Base-by-base conservation (phyloP, 2,113 vertebrate genomes). In the Riparia riparia region DNA sequence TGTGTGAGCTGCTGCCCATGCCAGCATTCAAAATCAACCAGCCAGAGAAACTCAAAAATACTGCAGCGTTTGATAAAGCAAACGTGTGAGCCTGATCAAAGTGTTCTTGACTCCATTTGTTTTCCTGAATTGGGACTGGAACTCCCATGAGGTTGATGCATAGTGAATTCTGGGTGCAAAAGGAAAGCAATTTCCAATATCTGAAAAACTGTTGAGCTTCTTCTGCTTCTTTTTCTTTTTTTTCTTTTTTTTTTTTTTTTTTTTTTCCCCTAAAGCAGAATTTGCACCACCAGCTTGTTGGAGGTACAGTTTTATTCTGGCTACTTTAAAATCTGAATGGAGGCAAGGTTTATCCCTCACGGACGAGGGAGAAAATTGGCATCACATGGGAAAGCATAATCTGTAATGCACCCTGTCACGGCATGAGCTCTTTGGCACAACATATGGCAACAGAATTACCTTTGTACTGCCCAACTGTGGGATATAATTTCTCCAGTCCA, bases 401-500 rank as follows among this genome's bases (percentile, higher is more conserved):
- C 57, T 81, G 84, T 91, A 97, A 86, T 91, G 74, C 89, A 93
- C 78, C 66, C 83, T 96, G 92, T 97, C 95, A 91, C 65, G 60
- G 96, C 69, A 14, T 87, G 94, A 97, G 95, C 61, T 98, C 91
- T 96, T 97, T 97, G 94, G 94, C 92, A 96, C 96, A 97, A 96
- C 96, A 97, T 97, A 97, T 95, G 94, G 96, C 91, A 96, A 96
- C 89, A 97, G 94, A 98, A 97, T 97, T 98, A 96, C 95, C 92
- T 97, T 96, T 96, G 90, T 96, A 95, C 90, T 94, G 57, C 89
- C 94, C 93, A 96, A 93, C 91, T 92, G 97, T 96, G 96, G 92
- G 70, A 89, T 92, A 92, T 97, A 97, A 98, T 97, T 98, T 78
- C 96, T 96, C 85, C 88, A 91, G 86, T 96, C 93, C 85, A 12